Evolutionary conservation across 2,113 vertebrate genomes (phyloP).

Genomic region (Eretmochelys imbricata): DNA sequence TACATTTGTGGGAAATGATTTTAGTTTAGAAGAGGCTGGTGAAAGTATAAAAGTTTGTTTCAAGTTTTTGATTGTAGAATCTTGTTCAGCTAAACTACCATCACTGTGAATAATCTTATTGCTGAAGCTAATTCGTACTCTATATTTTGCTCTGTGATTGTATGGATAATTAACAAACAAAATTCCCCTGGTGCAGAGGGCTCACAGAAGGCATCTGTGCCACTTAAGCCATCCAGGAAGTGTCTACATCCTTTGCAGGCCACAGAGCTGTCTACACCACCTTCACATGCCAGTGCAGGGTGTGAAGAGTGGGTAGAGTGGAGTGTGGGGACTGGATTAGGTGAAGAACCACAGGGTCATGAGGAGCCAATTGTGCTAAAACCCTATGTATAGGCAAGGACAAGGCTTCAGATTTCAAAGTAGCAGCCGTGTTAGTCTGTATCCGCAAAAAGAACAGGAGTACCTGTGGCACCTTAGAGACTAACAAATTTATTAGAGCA

Average conservation of each 20-base stretch:
- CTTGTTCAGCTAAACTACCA: neutral
- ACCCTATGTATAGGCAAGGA: neutral
- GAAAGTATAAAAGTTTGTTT: neutral
- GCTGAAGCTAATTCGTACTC: neutral
- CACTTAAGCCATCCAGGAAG: neutral
- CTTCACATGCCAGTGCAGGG: fast-evolving
- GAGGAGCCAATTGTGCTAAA: neutral
- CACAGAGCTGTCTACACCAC: fast-evolving
- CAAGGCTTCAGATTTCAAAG: neutral
- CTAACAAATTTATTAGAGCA: no score
- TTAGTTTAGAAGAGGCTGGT: neutral
- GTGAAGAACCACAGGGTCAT: neutral
- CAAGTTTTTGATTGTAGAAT: neutral
- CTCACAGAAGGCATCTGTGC: neutral
- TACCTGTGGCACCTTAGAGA: no score
- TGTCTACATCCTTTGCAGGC: fast-evolving
- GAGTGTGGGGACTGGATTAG: neutral
- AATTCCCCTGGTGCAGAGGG: neutral
- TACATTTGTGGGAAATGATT: neutral
- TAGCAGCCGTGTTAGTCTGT: no score
- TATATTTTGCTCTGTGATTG: neutral
- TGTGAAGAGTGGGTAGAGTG: neutral
- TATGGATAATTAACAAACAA: neutral
- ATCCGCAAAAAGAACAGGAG: no score
- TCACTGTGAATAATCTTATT: fast-evolving